phyloP scores from a whole-genome alignment of 2,113 vertebrate genomes.

The Varanus salvator region DNA sequence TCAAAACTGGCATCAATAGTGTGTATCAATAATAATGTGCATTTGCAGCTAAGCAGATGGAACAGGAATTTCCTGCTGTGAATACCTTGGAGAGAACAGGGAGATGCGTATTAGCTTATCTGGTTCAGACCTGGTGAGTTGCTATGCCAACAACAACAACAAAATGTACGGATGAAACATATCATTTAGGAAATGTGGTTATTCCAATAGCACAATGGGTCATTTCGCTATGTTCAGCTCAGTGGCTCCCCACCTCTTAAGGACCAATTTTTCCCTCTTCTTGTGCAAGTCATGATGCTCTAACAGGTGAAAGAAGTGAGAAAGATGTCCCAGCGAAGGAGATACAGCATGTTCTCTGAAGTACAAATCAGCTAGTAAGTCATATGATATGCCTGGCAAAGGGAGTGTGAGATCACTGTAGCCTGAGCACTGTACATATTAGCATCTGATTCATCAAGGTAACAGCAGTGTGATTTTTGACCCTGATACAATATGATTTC shows the following conservation, averaged over 20 bases:
- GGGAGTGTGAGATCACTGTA: conserved; percentile 4
- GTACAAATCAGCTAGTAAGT: conserved; percentile 16
- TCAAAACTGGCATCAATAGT: conserved; percentile 30
- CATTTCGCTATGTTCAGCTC: conserved; percentile 51
- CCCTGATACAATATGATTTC: conserved; percentile 7
- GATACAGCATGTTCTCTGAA: background rate
- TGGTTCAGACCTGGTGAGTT: conserved; percentile 65
- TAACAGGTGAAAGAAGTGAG: background rate
- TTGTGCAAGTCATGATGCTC: background rate
- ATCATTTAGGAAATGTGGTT: conserved; percentile 61
- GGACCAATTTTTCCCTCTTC: background rate
- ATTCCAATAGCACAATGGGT: conserved; percentile 58
- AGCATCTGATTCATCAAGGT: conserved; percentile 5
- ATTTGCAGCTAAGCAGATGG: conserved; percentile 21
- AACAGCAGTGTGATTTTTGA: background rate
- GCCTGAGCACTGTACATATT: background rate
- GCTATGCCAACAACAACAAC: conserved; percentile 64
- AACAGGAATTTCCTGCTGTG: conserved; percentile 58
- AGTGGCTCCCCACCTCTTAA: background rate
- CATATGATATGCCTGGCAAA: conserved; percentile 10
- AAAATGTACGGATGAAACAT: conserved; percentile 58
- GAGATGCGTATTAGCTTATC: conserved; percentile 54
- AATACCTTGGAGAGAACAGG: conserved; percentile 41
- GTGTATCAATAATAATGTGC: background rate
- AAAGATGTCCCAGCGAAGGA: background rate